Evolutionary conservation across 2,797 vertebrate genomes (phyloP).

Genomic region (Tadarida brasiliensis): DNA sequence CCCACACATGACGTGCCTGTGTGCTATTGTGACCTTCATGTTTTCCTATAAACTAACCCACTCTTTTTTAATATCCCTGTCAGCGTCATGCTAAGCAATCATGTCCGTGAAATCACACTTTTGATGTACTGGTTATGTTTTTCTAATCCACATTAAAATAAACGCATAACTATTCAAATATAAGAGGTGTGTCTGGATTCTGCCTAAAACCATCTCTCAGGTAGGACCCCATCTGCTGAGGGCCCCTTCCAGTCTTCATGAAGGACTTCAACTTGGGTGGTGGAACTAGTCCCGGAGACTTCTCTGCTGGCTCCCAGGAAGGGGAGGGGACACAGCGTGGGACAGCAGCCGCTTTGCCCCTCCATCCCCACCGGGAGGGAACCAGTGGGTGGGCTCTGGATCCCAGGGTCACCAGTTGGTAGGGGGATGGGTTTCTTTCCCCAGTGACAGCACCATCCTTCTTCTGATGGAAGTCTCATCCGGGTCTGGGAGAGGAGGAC

Average conservation of each 20-base stretch:
- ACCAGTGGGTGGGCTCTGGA: background rate
- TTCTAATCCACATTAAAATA: constrained; percentile 76
- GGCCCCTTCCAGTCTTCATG: background rate
- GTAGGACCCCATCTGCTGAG: background rate
- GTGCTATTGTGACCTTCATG: background rate
- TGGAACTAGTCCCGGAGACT: background rate
- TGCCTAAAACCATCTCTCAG: constrained; percentile 36
- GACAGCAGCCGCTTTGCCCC: background rate
- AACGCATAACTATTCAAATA: constrained; percentile 62
- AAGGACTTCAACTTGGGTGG: background rate
- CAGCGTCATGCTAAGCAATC: constrained; percentile 70
- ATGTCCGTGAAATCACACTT: constrained; percentile 62
- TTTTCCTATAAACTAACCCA: constrained; percentile 57
- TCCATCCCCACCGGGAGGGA: no score
- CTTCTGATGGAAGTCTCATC: background rate
- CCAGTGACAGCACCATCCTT: background rate
- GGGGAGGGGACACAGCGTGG: background rate
- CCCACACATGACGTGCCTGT: rapidly evolving
- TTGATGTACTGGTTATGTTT: constrained; percentile 75
- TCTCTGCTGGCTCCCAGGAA: background rate
- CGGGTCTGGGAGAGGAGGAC: background rate
- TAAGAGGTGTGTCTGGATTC: constrained; percentile 55
- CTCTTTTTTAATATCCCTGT: constrained; percentile 42
- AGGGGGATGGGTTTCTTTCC: background rate
- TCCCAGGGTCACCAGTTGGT: background rate